These are phyloP conservation scores for Vanacampus margaritifer DNA, from an alignment of 2,113 vertebrate species.

Conservation along the genomic window DNA sequence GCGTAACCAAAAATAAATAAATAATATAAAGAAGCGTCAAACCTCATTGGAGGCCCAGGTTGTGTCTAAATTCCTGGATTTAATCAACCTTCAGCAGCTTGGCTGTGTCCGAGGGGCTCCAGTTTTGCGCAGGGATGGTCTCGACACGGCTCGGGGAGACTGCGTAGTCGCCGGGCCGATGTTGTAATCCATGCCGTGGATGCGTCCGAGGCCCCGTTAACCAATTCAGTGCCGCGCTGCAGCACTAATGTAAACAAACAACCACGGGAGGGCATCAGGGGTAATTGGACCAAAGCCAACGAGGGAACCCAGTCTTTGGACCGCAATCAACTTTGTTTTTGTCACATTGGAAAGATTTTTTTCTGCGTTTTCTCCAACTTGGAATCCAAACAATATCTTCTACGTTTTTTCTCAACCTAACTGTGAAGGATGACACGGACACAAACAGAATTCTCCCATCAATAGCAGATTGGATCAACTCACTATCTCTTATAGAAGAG, in stretches of 20 bases:
- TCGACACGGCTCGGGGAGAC: constrained; percentile 39
- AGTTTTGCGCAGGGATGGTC: constrained; percentile 2
- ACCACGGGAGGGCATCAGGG: constrained; percentile 59
- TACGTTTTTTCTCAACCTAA: constrained; percentile 5
- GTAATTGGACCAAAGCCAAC: constrained; percentile 73
- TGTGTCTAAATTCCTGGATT: neutral
- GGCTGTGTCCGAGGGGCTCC: neutral
- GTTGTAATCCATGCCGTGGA: constrained; percentile 69
- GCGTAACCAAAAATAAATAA: neutral
- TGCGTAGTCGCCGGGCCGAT: constrained; percentile 48
- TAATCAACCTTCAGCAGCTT: neutral
- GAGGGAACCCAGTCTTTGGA: constrained; percentile 36
- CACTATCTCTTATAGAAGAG: constrained; percentile 30
- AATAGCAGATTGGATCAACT: constrained; percentile 47
- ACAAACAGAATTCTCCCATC: constrained; percentile 39
- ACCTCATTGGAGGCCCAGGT: neutral
- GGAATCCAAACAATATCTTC: constrained; percentile 7
- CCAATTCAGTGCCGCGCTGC: constrained; percentile 51
- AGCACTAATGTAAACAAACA: constrained; percentile 78
- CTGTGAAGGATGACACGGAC: constrained; percentile 50
- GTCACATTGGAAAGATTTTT: constrained; percentile 25
- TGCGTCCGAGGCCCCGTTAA: constrained; percentile 71
- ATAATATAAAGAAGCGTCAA: neutral
- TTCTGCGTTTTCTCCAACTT: constrained; percentile 51
- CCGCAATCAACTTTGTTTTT: constrained; percentile 21